Evolutionary conservation across 2,888 invertebrate species (phyloP).

Genomic region (Limnephilus auricula): DNA sequence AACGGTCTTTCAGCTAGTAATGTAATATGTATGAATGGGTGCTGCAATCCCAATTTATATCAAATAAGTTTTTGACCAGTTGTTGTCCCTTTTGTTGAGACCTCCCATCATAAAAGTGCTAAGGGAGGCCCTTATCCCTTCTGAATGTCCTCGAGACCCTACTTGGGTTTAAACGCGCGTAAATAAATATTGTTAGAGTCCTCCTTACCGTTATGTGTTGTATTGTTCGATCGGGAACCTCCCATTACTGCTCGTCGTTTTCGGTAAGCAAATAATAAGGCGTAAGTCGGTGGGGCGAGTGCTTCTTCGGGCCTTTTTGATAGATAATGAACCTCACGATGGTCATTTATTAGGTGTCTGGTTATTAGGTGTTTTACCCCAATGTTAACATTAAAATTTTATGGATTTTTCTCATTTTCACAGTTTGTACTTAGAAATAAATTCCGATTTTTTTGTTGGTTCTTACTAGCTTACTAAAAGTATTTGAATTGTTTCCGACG

Average conservation of each 20-base stretch:
- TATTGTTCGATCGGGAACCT: conserved; percentile 2
- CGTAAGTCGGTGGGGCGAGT: not conserved
- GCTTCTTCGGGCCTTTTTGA: not conserved
- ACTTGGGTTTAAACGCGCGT: conserved; percentile 38
- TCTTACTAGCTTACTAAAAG: too few relatives aligned
- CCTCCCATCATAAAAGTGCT: conserved; percentile 17
- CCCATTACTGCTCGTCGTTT: not conserved
- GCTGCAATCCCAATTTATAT: not conserved
- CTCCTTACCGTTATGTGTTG: conserved; percentile 9
- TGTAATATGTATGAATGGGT: not conserved
- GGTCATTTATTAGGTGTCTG: not conserved
- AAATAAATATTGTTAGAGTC: conserved; percentile 34
- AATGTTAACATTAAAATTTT: not conserved
- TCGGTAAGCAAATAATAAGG: not conserved
- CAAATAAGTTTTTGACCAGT: conserved; percentile 6
- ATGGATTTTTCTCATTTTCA: too few relatives aligned
- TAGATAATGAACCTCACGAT: not conserved
- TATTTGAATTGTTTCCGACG: too few relatives aligned
- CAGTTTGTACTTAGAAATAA: too few relatives aligned
- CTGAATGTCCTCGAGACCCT: conserved; percentile 14
- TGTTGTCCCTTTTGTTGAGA: conserved; percentile 33
- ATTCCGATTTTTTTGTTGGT: too few relatives aligned
- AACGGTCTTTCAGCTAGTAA: not conserved
- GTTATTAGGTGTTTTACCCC: not conserved
- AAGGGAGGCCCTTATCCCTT: conserved; percentile 20